phyloP scores from a whole-genome alignment of 2,888 invertebrate species.

The Magallana nippona region DNA sequence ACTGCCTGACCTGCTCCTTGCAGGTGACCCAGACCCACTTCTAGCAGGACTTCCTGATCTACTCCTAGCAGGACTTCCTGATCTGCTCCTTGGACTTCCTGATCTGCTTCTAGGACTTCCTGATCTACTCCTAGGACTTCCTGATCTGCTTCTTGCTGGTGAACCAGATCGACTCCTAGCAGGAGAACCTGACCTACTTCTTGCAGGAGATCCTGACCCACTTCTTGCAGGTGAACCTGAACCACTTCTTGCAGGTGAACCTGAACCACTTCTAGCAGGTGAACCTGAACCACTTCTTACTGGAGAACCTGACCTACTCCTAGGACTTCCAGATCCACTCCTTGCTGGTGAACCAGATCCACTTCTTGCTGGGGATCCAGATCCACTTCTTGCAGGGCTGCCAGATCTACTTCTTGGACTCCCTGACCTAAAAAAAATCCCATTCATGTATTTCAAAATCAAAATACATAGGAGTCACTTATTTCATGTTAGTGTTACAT shows the following conservation, averaged over 20 bases:
- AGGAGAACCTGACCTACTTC: constrained; percentile 51
- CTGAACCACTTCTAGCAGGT: constrained; percentile 54
- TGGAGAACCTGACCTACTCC: constrained; percentile 53
- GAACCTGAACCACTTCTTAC: constrained; percentile 51
- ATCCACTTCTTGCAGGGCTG: constrained; percentile 50
- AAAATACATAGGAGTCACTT: constrained; percentile 25
- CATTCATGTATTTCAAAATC: too few species aligned
- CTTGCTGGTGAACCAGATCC: constrained; percentile 56
- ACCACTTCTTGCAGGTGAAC: constrained; percentile 53
- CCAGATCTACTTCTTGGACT: constrained; percentile 48
- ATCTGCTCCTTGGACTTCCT: constrained; percentile 46
- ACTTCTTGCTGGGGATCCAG: constrained; percentile 55
- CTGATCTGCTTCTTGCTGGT: constrained; percentile 46
- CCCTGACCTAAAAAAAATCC: constrained; percentile 33
- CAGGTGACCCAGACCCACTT: constrained; percentile 49
- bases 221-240: constrained; percentile 54
- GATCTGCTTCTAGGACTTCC: constrained; percentile 43
- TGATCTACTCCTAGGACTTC: constrained; percentile 33
- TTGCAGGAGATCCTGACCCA: constrained; percentile 47
- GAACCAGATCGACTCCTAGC: constrained; percentile 47
- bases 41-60: constrained; percentile 44
- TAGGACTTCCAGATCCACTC: constrained; percentile 40
- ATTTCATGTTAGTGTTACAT: neutral
- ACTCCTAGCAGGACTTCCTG: constrained; percentile 51
- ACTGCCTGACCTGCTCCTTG: constrained; percentile 51